Evolutionary conservation across 2,888 invertebrate species (phyloP).

Genomic region (Harpagoxenus sublaevis): DNA sequence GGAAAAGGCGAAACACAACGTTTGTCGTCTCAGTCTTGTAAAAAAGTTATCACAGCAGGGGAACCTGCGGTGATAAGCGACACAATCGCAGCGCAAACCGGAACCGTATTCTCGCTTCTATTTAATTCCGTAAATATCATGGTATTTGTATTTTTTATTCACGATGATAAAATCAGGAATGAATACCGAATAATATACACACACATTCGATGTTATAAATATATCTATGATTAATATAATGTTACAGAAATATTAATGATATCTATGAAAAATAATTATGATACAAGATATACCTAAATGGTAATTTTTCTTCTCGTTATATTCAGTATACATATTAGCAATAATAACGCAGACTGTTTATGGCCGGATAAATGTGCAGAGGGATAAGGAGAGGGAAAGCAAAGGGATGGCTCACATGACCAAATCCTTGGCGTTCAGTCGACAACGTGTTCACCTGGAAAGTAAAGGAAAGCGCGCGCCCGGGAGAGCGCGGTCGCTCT

Average conservation of each 20-base stretch:
- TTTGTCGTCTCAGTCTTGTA: conserved; percentile 17
- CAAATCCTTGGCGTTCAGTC: conserved; percentile 67
- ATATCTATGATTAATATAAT: not conserved
- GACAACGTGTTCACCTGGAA: conserved; percentile 73
- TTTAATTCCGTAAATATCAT: conserved; percentile 25
- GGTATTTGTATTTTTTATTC: conserved; percentile 21
- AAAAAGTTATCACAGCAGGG: conserved; percentile 22
- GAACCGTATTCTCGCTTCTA: not conserved
- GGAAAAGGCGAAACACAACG: not conserved
- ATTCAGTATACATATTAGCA: not conserved
- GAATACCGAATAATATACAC: not conserved
- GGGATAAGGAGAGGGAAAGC: conserved; percentile 4
- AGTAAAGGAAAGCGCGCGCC: conserved; percentile 68
- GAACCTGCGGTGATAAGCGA: conserved; percentile 22
- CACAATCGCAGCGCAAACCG: conserved; percentile 1
- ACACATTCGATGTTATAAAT: not conserved
- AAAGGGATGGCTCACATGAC: conserved; percentile 18
- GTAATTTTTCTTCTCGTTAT: not conserved
- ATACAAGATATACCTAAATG: not conserved
- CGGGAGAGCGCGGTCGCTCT: conserved; percentile 68
- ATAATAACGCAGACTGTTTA: not conserved
- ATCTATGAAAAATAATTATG: not conserved
- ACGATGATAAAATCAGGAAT: conserved; percentile 3
- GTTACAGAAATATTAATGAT: not conserved
- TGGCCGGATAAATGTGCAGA: not conserved